A percentile compares a stretch with the other conserved stretches of the same genome.
These are phyloP conservation scores for Ostrea denselamellosa DNA, from an alignment of 1,140 invertebrate species.

Conservation along the genomic window DNA sequence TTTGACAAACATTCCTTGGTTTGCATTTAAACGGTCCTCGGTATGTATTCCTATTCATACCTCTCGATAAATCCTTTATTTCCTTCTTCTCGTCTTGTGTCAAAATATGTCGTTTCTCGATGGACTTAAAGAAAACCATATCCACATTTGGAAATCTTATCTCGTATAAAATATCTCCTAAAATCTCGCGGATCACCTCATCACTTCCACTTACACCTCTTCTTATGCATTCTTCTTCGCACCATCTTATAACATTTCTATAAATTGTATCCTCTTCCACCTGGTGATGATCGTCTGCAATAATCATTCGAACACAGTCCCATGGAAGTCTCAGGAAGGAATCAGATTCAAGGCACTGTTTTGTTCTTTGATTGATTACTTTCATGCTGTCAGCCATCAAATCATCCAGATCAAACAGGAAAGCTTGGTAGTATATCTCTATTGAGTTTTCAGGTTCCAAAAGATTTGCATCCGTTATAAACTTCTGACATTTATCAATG, in stretches of 20 bases:
- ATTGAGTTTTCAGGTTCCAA: background rate
- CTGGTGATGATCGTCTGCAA: slow-evolving; percentile 3
- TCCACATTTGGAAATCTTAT: slow-evolving; percentile 19
- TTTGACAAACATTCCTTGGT: slow-evolving; percentile 12
- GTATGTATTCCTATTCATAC: background rate
- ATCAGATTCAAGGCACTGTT: slow-evolving; percentile 12
- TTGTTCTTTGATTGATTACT: background rate
- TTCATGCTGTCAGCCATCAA: slow-evolving; percentile 12
- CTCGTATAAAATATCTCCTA: slow-evolving; percentile 25
- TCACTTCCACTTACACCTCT: background rate
- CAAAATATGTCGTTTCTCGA: slow-evolving; percentile 3
- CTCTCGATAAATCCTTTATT: background rate
- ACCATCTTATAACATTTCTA: slow-evolving; percentile 16
- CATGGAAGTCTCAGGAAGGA: background rate
- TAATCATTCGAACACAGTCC: slow-evolving; percentile 32
- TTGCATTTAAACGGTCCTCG: background rate
- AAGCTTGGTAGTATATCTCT: slow-evolving; percentile 19
- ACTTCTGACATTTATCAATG: background rate
- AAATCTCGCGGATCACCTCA: background rate
- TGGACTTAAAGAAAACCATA: background rate
- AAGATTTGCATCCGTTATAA: background rate
- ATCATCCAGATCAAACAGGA: slow-evolving; percentile 13
- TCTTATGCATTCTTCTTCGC: slow-evolving; percentile 40
- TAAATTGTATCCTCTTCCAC: slow-evolving; percentile 22
- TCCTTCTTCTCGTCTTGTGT: background rate